Conservation (phyloP, 2,797 vertebrate species). For the Arvicola amphibius region DNA sequence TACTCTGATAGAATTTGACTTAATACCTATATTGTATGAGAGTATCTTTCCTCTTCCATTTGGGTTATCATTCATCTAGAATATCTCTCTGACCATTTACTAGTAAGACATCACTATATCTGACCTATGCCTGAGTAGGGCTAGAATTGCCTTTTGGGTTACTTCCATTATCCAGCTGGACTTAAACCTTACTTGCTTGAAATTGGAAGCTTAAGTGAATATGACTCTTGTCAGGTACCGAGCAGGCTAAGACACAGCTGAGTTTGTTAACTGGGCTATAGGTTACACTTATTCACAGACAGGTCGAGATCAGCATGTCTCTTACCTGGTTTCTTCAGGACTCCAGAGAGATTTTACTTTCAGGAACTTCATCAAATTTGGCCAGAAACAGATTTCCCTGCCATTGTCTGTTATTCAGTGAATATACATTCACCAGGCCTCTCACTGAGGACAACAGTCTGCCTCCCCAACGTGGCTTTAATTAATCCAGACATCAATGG, state of each 20-base stretch:
- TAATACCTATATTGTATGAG: neutral
- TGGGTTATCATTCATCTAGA: neutral
- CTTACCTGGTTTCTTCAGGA: neutral
- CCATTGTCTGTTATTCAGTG: neutral
- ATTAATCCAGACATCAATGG: neutral
- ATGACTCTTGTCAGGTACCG: neutral
- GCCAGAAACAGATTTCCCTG: neutral
- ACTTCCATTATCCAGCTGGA: neutral
- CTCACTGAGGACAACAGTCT: neutral
- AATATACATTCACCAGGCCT: neutral
- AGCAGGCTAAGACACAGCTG: neutral
- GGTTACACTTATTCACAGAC: neutral
- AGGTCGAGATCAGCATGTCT: neutral
- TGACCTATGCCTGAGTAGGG: neutral
- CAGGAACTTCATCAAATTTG: neutral
- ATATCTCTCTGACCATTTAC: neutral
- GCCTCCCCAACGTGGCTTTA: neutral
- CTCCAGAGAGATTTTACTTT: neutral
- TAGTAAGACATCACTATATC: neutral
- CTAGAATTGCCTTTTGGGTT: no score
- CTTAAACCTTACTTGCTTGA: neutral
- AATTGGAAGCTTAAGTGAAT: neutral
- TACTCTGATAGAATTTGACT: neutral
- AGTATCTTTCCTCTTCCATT: neutral
- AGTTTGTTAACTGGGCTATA: neutral